phyloP scores from a whole-genome alignment of 2,113 vertebrate species.

The Laticauda colubrina region DNA sequence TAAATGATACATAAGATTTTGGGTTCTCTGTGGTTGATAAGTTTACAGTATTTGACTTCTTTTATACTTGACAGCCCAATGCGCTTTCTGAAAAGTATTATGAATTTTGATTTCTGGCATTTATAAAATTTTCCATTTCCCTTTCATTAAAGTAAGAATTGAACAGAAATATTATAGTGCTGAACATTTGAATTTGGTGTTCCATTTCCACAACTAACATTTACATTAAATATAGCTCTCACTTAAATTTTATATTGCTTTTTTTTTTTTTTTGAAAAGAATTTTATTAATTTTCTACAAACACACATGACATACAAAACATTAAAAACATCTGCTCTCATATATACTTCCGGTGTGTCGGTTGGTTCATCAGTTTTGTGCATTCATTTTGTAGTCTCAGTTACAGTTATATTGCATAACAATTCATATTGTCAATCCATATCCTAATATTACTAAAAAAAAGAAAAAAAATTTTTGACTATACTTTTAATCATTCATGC shows the following conservation, averaged over 20 bases:
- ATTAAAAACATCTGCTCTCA: no score
- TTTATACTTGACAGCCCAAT: background rate
- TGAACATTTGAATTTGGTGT: background rate
- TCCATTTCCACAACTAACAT: background rate
- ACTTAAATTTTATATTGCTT: background rate
- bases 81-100: background rate
- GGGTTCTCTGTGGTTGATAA: background rate
- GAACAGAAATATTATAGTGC: background rate
- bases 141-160: slow-evolving; percentile 12
- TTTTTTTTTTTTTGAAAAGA: no score
- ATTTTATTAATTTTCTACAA: no score
- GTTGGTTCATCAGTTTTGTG: no score
- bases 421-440: no score
- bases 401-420: no score
- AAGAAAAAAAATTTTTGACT: no score
- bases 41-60: background rate
- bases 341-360: no score
- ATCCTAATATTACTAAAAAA: no score
- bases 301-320: no score
- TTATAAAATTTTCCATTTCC: background rate
- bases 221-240: background rate
- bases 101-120: background rate
- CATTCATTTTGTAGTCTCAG: no score
- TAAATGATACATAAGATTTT: slow-evolving; percentile 2
- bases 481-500: no score